Evolutionary conservation across 2,888 invertebrate species (phyloP), one percentile per base, ranked within the genome.

Genomic region (Drosophila prostipennis): DNA sequence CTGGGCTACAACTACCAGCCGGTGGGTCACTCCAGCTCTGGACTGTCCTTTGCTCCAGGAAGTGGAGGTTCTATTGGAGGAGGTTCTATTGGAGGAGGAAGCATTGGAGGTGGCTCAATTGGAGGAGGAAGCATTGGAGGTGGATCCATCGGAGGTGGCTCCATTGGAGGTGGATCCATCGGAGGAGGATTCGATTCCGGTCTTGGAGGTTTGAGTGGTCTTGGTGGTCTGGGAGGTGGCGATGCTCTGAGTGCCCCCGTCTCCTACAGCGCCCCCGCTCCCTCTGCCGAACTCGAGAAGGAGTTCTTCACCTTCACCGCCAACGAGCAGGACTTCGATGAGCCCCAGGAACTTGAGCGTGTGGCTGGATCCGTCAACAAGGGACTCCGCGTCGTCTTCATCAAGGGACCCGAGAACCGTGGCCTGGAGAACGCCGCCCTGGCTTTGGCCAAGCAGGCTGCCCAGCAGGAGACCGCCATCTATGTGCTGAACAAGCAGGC

Each of bases 1-100:
- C 74, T 88, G 55, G 90, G 89, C 56, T 89, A 89, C 70, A 87
- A 89, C 76, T 89, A 90, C 36, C 87, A 81, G 52, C 89, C 90
- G 8, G 89, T 89, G 3, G 79, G 53, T 7, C 88, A 84, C 57
- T 84, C 90, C 8, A 43, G 40, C 55, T 59, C 75, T 3, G 89
- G 89, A 40, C 39, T 89, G 6, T 89, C 89, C 2, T 85, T 87
- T 42, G 19, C 61, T 26, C 83, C 89, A 32, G 87, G 79, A 34
- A 53, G 71, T 14, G 74, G 78, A 11, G 72, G 77, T 3, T 59
- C 49, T 36, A 42, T 57, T 7, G 76, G 74, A 13, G 54, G 60
- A 5, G 76, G 74, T 19, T 19, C 19, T 2, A 19, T 19, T 19
- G 19, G 78, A 11, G 72, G 77, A 3, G 19, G 19, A 19, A 57